These are phyloP conservation scores for Thysanoteuthis rhombus DNA, from an alignment of 2,888 invertebrate genomes.

Conservation along the genomic window DNA sequence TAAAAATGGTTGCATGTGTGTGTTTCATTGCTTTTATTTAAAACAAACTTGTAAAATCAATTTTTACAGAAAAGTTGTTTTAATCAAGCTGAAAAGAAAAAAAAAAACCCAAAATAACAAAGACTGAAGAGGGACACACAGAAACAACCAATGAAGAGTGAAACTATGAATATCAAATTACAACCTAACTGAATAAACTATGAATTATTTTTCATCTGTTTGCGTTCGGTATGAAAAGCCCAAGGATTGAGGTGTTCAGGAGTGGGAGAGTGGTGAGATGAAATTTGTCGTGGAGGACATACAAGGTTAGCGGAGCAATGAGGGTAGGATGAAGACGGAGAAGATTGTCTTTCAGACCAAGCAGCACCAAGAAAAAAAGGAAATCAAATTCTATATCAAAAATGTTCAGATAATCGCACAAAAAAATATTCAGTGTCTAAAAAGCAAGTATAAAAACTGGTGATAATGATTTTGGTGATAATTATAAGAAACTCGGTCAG, in stretches of 20 bases:
- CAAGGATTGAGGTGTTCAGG: too few species aligned
- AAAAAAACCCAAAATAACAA: too few species aligned
- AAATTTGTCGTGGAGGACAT: not conserved
- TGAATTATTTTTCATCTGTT: not conserved
- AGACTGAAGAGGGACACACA: not conserved
- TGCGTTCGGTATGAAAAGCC: not conserved
- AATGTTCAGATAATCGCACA: too few species aligned
- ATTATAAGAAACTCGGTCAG: too few species aligned
- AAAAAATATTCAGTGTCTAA: too few species aligned
- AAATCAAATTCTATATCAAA: too few species aligned
- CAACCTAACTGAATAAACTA: not conserved
- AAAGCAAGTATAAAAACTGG: too few species aligned
- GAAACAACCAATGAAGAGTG: not conserved
- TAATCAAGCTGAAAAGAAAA: not conserved
- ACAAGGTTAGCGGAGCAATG: not conserved
- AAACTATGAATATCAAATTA: not conserved
- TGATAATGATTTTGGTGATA: too few species aligned
- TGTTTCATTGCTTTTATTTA: not conserved
- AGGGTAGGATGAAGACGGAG: too few species aligned
- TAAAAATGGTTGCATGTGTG: not conserved
- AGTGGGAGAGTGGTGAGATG: not conserved
- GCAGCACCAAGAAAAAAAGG: too few species aligned
- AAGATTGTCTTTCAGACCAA: too few species aligned
- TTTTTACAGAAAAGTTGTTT: constrained; percentile 12
- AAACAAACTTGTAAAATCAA: not conserved